Percentiles rank a stretch among this genome's conserved stretches.
Evolutionary conservation across 2,888 invertebrate genomes (phyloP).

Genomic region (Uropetala carovei): DNA sequence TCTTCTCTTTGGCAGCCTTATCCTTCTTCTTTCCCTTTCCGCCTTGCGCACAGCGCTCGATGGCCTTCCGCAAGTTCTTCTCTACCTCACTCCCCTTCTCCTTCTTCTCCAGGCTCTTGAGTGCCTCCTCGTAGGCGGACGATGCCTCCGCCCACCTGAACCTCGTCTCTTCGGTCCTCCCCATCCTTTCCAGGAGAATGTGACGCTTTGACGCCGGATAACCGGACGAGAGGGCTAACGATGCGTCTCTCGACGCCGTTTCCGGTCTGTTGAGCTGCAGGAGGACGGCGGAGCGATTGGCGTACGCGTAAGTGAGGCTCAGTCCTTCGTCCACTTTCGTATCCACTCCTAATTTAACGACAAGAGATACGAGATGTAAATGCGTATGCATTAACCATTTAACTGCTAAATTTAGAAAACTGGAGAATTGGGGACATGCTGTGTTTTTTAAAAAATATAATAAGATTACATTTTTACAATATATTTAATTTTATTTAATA

Average conservation of each 20-base stretch:
- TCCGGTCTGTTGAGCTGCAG: conserved; percentile 78
- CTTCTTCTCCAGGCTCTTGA: conserved; percentile 78
- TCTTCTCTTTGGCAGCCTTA: not conserved
- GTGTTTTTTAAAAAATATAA: too few species aligned
- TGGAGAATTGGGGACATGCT: too few species aligned
- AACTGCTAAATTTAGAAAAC: too few species aligned
- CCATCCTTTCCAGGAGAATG: conserved; percentile 84
- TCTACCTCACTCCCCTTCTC: conserved; percentile 70
- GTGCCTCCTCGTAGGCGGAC: conserved; percentile 81
- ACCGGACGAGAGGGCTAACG: conserved; percentile 76
- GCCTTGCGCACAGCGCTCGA: not conserved
- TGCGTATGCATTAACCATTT: too few species aligned
- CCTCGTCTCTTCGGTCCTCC: conserved; percentile 81
- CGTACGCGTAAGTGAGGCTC: conserved; percentile 81
- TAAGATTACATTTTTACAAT: too few species aligned
- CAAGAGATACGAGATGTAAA: too few species aligned
- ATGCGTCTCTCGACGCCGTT: conserved; percentile 82
- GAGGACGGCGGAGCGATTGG: conserved; percentile 82
- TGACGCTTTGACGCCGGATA: conserved; percentile 76
- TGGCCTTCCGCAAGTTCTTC: not conserved
- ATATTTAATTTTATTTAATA: too few species aligned
- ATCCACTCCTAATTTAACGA: conserved; percentile 67
- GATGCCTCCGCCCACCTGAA: conserved; percentile 80
- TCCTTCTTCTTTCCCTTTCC: not conserved
- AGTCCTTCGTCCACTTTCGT: conserved; percentile 80